Base-by-base conservation (phyloP, 2,113 vertebrate genomes). In the Irena cyanogastra region DNA sequence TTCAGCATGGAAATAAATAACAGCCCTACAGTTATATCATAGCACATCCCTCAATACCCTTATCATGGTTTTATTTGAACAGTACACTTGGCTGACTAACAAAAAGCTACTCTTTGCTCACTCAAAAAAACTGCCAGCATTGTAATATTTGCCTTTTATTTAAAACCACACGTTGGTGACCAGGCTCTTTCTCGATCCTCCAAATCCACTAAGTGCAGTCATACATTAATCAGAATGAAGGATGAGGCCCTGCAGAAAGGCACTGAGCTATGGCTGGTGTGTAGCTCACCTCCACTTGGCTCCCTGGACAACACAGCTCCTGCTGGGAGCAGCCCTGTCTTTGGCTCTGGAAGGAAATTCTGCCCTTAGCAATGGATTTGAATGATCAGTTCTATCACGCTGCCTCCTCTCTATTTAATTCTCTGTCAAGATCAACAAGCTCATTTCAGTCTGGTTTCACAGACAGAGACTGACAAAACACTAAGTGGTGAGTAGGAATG, bases 1-100 rank as follows among this genome's bases (percentile, higher is more conserved):
- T 91, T 91, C 57, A 86, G 52, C 33, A 31, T 30, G 41, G 56
- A 90, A 96, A 92, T 64, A 94, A 93, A 31, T 64, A 93, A 52
- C 39, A 75, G 30, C 33, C n/a, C 11, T 44, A 39, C 26, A 61
- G 44, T 47, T 68, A 2, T 3, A 56, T 65, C 49, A 76, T 0
- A 49, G 42, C 1, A 13, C 47, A 90, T 71, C 57, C 47, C 44
- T 65, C 82, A 60, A 35, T 35, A 69, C 2, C 15, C 16, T 14
- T 4, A 1, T 44, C 75, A 61, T 7, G 14, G 22, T 83, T 85
- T 78, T 56, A 68, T 45, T 56, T 31, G 13, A 82, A 56, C 33
- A 37, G 56, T 9, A 56, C 17, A 31, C 78, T 80, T 45, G 33
- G 49, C 80, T 74, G 50, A 69, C 56, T 81, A 79, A 82, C 26